Evolutionary conservation across 2,888 invertebrate genomes (phyloP).

Genomic region (Nebria salina): DNA sequence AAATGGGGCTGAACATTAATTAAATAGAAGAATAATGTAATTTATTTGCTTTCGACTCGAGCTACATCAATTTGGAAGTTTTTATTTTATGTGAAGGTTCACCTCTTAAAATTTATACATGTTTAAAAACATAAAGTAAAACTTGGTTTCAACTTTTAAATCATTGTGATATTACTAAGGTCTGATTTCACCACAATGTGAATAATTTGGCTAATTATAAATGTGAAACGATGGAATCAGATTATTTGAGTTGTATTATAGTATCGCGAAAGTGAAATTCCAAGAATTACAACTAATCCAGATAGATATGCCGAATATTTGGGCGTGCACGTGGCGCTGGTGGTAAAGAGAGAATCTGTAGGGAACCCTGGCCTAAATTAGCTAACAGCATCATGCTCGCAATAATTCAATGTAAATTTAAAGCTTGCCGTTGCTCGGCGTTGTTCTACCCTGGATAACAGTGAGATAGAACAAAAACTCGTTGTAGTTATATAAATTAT

Average conservation of each 20-base stretch:
- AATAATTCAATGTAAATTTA: conserved; percentile 21
- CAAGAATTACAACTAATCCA: neutral
- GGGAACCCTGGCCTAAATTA: conserved; percentile 9
- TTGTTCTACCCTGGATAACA: neutral
- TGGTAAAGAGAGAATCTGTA: neutral
- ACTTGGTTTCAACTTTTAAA: neutral
- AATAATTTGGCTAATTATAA: neutral
- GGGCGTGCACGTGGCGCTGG: neutral
- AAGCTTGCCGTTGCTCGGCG: neutral
- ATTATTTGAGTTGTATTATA: neutral
- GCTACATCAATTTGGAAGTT: neutral
- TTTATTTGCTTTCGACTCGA: neutral
- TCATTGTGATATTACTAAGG: too few species aligned
- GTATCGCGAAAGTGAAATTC: neutral
- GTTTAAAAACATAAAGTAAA: neutral
- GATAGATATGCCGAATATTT: neutral
- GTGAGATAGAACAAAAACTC: neutral
- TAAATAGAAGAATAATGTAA: neutral
- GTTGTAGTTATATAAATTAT: neutral
- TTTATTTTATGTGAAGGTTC: neutral
- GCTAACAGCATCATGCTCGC: conserved; percentile 13
- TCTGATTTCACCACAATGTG: too few species aligned
- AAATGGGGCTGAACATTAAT: neutral
- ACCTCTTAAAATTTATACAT: neutral
- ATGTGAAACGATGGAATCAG: neutral